Percentiles rank a stretch among this genome's conserved stretches.
phyloP scores from a whole-genome alignment of 2,113 vertebrate genomes.

The Bubo blakistoni region DNA sequence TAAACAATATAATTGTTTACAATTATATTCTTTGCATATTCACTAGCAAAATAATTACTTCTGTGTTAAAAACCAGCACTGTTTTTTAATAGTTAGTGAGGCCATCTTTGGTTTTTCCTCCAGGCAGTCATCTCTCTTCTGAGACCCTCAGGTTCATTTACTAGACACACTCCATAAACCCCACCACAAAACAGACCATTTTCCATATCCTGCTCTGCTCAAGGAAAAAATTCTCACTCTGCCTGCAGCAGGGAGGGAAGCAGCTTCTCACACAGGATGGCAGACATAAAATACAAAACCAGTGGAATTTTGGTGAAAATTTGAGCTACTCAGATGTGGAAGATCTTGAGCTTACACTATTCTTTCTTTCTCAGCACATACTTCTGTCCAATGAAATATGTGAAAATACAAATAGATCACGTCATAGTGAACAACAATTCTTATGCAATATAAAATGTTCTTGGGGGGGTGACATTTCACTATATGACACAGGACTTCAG shows the following conservation, averaged over 20 bases:
- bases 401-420: neutral
- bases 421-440: neutral
- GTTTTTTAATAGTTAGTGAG: neutral
- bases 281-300: neutral
- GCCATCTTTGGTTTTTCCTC: neutral
- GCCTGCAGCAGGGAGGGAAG: neutral
- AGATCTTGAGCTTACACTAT: neutral
- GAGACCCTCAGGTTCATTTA: neutral
- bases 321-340: neutral
- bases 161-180: neutral
- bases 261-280: neutral
- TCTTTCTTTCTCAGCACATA: neutral
- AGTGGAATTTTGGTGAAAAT: neutral
- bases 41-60: neutral
- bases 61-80: neutral
- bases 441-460: neutral
- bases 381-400: neutral
- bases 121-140: neutral
- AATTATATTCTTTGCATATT: neutral
- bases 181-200: neutral
- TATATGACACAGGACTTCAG: neutral
- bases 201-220: neutral
- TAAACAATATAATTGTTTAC: neutral
- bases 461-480: neutral
- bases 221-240: neutral